Evolutionary conservation across 2,113 vertebrate species (phyloP).

Genomic region (Astur gentilis): DNA sequence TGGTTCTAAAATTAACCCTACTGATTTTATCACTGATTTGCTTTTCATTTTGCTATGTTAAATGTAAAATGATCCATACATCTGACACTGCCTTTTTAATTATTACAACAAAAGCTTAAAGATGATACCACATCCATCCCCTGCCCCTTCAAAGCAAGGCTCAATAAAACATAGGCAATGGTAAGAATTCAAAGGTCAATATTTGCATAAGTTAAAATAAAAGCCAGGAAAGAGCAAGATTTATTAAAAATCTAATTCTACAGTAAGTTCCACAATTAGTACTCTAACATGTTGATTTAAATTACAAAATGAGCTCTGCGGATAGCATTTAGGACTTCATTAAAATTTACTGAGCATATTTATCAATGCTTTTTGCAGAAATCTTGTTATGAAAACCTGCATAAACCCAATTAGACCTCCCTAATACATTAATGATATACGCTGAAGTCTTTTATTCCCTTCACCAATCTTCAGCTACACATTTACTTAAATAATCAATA

Average conservation of each 20-base stretch:
- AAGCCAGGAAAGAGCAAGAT: slow-evolving; percentile 36
- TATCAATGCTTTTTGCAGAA: neutral
- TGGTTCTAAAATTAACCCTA: neutral
- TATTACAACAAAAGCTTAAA: slow-evolving; percentile 30
- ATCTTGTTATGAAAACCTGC: neutral
- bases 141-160: neutral
- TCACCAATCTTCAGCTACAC: neutral
- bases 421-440: neutral
- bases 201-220: slow-evolving; percentile 61
- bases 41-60: slow-evolving; percentile 1
- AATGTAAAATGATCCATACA: neutral
- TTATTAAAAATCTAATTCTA: slow-evolving; percentile 43
- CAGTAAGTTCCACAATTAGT: neutral
- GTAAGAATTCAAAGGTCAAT: slow-evolving; percentile 64
- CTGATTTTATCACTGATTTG: neutral
- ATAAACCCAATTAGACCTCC: neutral
- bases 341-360: slow-evolving; percentile 6
- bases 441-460: neutral
- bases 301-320: neutral
- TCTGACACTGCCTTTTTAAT: slow-evolving; percentile 47
- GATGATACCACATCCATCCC: neutral
- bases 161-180: neutral
- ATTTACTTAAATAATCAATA: slow-evolving; percentile 11
- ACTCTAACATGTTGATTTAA: neutral
- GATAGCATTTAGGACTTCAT: neutral